A percentile compares a stretch with the other conserved stretches of the same genome.
These are phyloP conservation scores for Probaryconus sp. DNA, from an alignment of 1,140 invertebrate genomes.

Conservation along the genomic window DNA sequence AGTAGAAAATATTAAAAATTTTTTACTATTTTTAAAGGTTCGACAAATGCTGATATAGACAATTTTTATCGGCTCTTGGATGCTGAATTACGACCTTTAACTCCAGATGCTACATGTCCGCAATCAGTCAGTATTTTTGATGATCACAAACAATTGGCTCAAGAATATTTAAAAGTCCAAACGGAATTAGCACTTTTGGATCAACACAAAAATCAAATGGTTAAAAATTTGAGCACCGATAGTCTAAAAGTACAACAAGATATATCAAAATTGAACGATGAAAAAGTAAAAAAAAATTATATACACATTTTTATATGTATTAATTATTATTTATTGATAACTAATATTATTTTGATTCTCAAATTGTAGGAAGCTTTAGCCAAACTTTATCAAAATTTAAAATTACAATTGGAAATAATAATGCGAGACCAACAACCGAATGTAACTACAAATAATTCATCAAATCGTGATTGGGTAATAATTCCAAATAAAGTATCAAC, in stretches of 20 bases:
- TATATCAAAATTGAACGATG: conserved; percentile 82
- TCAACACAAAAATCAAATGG: conserved; percentile 83
- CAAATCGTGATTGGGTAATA: too few relatives aligned
- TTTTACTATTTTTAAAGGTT: too few relatives aligned
- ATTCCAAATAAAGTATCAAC: too few relatives aligned
- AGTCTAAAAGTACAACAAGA: conserved; percentile 81
- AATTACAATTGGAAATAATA: too few relatives aligned
- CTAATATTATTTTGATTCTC: too few relatives aligned
- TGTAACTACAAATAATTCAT: too few relatives aligned
- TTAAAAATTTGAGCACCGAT: conserved; percentile 82
- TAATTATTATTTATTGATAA: background rate
- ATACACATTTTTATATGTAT: conserved; percentile 1
- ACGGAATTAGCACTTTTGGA: conserved; percentile 86
- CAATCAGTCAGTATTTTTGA: conserved; percentile 90
- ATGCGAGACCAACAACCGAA: too few relatives aligned
- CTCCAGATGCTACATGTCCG: conserved; percentile 86
- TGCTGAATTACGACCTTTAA: conserved; percentile 86
- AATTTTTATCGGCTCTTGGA: conserved; percentile 87
- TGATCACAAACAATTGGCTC: conserved; percentile 88
- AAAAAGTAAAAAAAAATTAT: conserved; percentile 80
- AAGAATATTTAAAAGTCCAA: conserved; percentile 87
- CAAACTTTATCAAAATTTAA: too few relatives aligned
- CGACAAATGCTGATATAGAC: conserved; percentile 80
- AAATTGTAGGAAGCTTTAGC: too few relatives aligned
- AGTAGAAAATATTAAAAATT: too few relatives aligned